These are phyloP conservation scores for Drosophila falleni DNA, from an alignment of 2,888 invertebrate species.

Conservation along the genomic window DNA sequence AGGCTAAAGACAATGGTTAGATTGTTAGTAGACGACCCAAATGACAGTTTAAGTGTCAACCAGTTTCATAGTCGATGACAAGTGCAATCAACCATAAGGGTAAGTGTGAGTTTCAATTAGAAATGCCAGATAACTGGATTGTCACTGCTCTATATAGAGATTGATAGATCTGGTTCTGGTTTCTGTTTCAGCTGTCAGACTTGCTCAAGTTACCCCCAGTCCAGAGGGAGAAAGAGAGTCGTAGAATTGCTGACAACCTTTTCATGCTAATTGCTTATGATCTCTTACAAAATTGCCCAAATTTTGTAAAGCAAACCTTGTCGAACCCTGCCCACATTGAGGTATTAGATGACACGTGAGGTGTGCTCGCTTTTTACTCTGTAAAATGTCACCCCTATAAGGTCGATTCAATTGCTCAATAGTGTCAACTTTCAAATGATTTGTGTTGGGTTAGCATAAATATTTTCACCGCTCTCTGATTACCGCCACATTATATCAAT, in stretches of 20 bases:
- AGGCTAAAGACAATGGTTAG: conserved; percentile 35
- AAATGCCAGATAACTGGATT: conserved; percentile 42
- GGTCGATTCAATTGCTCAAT: conserved; percentile 51
- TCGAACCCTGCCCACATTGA: conserved; percentile 61
- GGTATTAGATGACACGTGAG: conserved; percentile 62
- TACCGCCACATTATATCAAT: conserved; percentile 66
- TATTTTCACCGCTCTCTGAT: conserved; percentile 65
- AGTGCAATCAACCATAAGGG: conserved; percentile 73
- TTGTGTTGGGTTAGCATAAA: conserved; percentile 60
- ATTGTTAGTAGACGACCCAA: conserved; percentile 28
- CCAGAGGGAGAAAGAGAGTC: background rate
- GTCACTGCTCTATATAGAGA: conserved; percentile 21
- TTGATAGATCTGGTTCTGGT: conserved; percentile 46
- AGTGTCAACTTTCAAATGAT: conserved; percentile 78
- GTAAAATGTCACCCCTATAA: conserved; percentile 38
- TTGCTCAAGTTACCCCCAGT: conserved; percentile 58
- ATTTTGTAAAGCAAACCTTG: conserved; percentile 25
- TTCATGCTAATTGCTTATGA: conserved; percentile 73
- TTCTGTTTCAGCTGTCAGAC: conserved; percentile 53
- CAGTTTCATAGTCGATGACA: conserved; percentile 68
- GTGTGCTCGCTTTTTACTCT: conserved; percentile 29
- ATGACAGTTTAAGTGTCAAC: conserved; percentile 79
- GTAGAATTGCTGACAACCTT: conserved; percentile 36
- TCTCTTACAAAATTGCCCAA: conserved; percentile 64
- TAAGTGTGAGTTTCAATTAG: conserved; percentile 72